Conservation (phyloP, 2,888 invertebrate species). For the Dorcus hopei region DNA sequence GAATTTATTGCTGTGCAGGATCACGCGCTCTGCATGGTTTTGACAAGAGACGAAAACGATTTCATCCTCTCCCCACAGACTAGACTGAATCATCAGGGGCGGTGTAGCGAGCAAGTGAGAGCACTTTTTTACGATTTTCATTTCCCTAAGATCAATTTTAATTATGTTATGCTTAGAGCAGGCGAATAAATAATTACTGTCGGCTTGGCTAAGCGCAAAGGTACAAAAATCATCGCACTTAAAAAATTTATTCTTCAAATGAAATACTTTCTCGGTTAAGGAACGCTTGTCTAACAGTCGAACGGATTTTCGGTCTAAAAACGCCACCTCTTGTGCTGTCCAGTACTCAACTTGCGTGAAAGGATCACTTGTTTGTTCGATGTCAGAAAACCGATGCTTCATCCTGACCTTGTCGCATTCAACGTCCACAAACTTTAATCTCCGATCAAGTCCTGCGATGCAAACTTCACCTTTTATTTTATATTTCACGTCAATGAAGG, state of each 20-base stretch:
- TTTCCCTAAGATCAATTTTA: slow-evolving; percentile 12
- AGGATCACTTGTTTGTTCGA: slow-evolving; percentile 1
- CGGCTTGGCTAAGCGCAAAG: not conserved
- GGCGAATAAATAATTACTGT: slow-evolving; percentile 10
- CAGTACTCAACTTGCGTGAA: slow-evolving; percentile 13
- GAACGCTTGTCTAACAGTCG: slow-evolving; percentile 12
- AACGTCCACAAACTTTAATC: slow-evolving; percentile 4
- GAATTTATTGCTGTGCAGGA: slow-evolving; percentile 6
- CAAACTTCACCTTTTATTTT: slow-evolving; percentile 4
- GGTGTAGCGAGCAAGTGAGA: slow-evolving; percentile 10
- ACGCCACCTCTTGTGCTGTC: slow-evolving; percentile 2
- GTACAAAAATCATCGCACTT: slow-evolving; percentile 14
- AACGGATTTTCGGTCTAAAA: slow-evolving; percentile 9
- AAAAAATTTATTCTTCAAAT: slow-evolving; percentile 5
- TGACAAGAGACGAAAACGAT: slow-evolving; percentile 14
- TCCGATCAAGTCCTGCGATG: slow-evolving; percentile 3
- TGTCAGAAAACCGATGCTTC: not conserved
- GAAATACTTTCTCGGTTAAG: slow-evolving; percentile 4
- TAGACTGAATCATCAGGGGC: slow-evolving; percentile 10
- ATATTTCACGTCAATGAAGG: slow-evolving; percentile 13
- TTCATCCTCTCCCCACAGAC: not conserved
- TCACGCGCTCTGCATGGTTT: slow-evolving; percentile 11
- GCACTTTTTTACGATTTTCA: slow-evolving; percentile 11
- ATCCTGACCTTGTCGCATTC: not conserved
- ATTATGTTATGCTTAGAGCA: slow-evolving; percentile 13